These are phyloP conservation scores for Pseudomyrmex gracilis DNA, from an alignment of 1,140 invertebrate species.

Conservation along the genomic window DNA sequence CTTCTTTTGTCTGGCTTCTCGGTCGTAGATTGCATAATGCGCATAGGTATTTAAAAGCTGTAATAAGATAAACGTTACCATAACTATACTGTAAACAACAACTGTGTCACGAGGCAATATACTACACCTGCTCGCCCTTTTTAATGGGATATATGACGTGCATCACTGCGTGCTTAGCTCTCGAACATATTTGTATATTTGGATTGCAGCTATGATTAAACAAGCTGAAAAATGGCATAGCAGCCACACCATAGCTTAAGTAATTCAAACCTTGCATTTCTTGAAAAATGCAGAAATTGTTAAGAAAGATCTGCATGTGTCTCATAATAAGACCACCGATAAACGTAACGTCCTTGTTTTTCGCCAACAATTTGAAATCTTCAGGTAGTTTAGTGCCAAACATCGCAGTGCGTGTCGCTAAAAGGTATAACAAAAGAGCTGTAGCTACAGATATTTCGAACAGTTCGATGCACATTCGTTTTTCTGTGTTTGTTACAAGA, in stretches of 20 bases:
- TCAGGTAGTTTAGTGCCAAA: conserved; percentile 81
- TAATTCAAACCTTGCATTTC: conserved; percentile 56
- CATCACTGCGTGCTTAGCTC: conserved; percentile 86
- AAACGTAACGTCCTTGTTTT: conserved; percentile 78
- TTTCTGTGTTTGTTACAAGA: conserved; percentile 90
- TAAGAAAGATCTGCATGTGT: conserved; percentile 93
- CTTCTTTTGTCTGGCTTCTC: conserved; percentile 70
- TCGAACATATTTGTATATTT: conserved; percentile 90
- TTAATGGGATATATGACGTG: conserved; percentile 88
- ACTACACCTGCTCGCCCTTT: conserved; percentile 87
- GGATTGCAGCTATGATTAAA: conserved; percentile 97
- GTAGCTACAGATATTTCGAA: conserved; percentile 91
- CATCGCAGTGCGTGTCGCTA: conserved; percentile 88
- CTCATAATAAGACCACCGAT: conserved; percentile 88
- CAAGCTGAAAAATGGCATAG: conserved; percentile 92
- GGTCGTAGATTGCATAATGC: conserved; percentile 71
- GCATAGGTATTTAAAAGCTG: conserved; percentile 82
- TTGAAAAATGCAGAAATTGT: conserved; percentile 84
- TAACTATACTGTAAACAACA: not conserved
- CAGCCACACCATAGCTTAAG: conserved; percentile 87
- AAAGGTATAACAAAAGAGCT: conserved; percentile 88
- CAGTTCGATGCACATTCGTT: conserved; percentile 90
- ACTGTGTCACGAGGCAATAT: too few relatives aligned
- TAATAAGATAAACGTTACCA: not conserved
- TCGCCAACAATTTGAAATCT: conserved; percentile 63